Evolutionary conservation across 2,797 vertebrate genomes (phyloP).

Genomic region (Enteromius paludinosus): DNA sequence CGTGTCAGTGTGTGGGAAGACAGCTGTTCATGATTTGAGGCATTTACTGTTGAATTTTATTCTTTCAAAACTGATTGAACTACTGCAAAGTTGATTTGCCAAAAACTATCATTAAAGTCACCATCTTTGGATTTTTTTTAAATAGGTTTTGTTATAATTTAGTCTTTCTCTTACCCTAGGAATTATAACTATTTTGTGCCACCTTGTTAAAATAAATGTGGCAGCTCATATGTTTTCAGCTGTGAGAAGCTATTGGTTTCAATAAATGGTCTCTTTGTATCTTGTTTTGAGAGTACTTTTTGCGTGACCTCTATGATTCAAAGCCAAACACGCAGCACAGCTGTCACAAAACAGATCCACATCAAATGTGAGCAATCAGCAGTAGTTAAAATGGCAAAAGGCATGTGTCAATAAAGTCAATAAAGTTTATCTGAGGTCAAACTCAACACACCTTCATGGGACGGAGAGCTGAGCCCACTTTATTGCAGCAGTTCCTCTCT

Average conservation of each 20-base stretch:
- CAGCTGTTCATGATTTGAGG: constrained; percentile 9
- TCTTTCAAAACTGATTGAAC: neutral
- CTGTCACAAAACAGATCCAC: neutral
- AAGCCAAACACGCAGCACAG: neutral
- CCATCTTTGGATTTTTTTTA: neutral
- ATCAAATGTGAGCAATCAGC: neutral
- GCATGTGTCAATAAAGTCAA: neutral
- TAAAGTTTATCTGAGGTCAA: neutral
- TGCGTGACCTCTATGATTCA: neutral
- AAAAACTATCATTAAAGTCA: neutral
- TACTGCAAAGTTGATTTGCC: neutral
- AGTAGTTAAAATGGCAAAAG: neutral
- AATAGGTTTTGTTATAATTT: neutral
- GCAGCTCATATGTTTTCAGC: neutral
- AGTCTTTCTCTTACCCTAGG: neutral
- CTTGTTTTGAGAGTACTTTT: neutral
- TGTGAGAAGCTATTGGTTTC: neutral
- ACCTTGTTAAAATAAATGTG: neutral
- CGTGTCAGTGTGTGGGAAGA: constrained; percentile 5
- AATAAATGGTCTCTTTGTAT: neutral
- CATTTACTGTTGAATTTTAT: neutral
- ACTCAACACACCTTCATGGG: constrained; percentile 87
- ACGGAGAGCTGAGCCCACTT: constrained; percentile 87
- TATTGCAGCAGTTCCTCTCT: constrained; percentile 92
- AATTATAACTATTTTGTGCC: neutral